Base-by-base conservation (phyloP, 1,140 invertebrate genomes). In the Reticulitermes speratus region DNA sequence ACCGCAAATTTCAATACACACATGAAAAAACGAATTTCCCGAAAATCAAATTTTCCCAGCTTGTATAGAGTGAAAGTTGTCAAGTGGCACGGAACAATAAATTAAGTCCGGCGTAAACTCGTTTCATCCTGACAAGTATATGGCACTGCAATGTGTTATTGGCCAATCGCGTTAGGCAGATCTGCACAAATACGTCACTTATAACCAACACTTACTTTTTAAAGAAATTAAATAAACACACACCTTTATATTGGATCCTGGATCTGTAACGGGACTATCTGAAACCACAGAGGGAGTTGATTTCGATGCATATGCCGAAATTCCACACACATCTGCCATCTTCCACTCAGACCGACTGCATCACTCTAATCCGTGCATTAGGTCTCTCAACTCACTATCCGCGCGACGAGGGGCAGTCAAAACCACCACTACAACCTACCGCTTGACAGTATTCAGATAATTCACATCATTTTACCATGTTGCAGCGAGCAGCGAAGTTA, bases 181-280 rank as follows among this genome's bases (percentile, higher is more conserved):
- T 16, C 59, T n/a, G 19, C 12, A 16, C 1, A 9, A 75, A n/a
- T 30, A 75, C 25, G 65, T n/a, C 8, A 12, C 19, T 25, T 25
- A 65, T 16, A 1, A 65, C 19, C 19, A 2, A 65, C 65, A 75
- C 0, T 75, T 75, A 30, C 6, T 75, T 30, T 16, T 75, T 25
- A 75, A 30, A n/a, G 38, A n/a, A 11, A 3, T 44, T 83, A 59
- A 86, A 55, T 21, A 84, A 44, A 44, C 55, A 82, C 87, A 44
- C 69, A 91, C 90, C 90, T 92, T 92, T 48, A 88, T 88, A 25
- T 87, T 88, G 32, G 91, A 92, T 85, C 91, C 92, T 55, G 92
- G 92, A 89, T 92, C 92, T 32, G 91, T 92, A 85, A 92, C 90
- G n/a, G 92, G 92, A 88, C 90, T 91, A 88, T 92, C 92, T 86